Percentiles rank a stretch among this genome's conserved stretches.
phyloP scores from a whole-genome alignment of 23 tunicate genomes.

The Botrylloides violaceus region DNA sequence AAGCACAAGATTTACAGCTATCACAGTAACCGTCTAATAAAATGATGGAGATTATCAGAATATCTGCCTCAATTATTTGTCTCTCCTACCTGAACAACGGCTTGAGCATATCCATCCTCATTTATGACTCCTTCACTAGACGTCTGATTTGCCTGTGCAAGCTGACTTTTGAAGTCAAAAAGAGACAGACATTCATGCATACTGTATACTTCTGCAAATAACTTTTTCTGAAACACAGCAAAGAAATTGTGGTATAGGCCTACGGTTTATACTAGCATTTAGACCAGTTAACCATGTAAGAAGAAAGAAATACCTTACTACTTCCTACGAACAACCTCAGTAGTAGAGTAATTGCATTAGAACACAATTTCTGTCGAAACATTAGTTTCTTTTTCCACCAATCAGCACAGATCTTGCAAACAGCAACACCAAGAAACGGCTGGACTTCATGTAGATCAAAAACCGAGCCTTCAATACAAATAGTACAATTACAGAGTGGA shows the following conservation, averaged over 20 bases:
- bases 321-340: background rate
- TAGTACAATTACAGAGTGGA: background rate
- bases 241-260: background rate
- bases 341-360: slow-evolving; percentile 11
- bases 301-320: background rate
- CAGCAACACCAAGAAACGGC: background rate
- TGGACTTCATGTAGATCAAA: slow-evolving; percentile 15
- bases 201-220: background rate
- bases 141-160: background rate
- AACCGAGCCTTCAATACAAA: slow-evolving; percentile 8
- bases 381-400: slow-evolving; percentile 14
- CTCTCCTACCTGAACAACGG: background rate
- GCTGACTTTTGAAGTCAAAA: slow-evolving; percentile 11
- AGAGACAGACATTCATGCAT: slow-evolving; percentile 11
- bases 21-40: too few species aligned
- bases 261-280: background rate
- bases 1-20: too few species aligned
- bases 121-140: background rate
- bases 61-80: too few species aligned
- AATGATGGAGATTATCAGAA: too few species aligned
- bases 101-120: background rate
- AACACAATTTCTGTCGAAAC: slow-evolving; percentile 9
- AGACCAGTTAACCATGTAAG: background rate
- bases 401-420: slow-evolving; percentile 2
- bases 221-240: background rate